These are phyloP conservation scores for Mus spicilegus DNA, from an alignment of 2,113 vertebrate genomes.

Conservation along the genomic window DNA sequence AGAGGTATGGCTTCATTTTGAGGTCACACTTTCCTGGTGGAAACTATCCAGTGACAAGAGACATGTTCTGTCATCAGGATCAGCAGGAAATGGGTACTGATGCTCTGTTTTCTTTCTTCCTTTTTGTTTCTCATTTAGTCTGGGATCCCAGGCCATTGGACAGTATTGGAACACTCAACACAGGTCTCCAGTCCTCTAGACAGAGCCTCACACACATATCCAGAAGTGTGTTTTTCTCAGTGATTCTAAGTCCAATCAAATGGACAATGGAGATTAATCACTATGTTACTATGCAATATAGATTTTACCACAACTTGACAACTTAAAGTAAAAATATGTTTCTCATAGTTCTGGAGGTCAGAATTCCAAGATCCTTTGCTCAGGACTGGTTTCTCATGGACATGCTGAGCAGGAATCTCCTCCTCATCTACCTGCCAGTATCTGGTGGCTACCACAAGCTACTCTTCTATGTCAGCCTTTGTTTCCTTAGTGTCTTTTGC, in stretches of 20 bases:
- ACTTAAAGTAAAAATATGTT: neutral
- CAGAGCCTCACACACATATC: neutral
- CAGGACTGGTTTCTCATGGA: neutral
- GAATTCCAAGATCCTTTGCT: neutral
- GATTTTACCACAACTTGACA: neutral
- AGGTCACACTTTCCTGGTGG: neutral
- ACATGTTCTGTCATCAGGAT: neutral
- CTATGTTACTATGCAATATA: neutral
- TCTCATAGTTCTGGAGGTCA: neutral
- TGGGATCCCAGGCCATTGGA: too few relatives aligned
- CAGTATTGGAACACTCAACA: neutral
- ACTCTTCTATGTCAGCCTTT: accelerated
- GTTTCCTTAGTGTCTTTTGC: neutral
- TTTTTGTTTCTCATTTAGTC: neutral
- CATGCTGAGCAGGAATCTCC: neutral
- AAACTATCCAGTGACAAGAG: neutral
- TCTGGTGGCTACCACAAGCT: accelerated
- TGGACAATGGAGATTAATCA: neutral
- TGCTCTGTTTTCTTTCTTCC: neutral
- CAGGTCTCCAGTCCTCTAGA: neutral
- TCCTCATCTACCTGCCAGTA: neutral
- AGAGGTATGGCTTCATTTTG: neutral
- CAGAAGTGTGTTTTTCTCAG: neutral
- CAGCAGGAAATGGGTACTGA: neutral
- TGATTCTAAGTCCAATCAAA: neutral